Base-by-base conservation (phyloP, 1,140 invertebrate species). In the Atta cephalotes region DNA sequence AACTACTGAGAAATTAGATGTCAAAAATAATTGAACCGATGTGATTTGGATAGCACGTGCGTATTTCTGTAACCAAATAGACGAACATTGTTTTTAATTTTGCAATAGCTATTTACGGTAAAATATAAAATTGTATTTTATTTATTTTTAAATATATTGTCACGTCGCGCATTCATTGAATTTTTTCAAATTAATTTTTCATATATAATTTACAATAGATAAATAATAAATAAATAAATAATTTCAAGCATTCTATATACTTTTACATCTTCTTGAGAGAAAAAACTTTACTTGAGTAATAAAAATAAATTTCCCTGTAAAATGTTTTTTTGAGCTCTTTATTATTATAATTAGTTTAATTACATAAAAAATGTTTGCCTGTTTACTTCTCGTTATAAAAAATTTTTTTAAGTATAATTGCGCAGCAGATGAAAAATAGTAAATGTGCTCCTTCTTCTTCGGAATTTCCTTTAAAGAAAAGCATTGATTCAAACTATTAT, bases 1-100 rank as follows among this genome's bases (percentile, higher is more conserved):
- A 62, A 31, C 12, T 49, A n/a, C 18, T 74, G 49, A 82, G n/a
- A 76, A 76, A 84, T 63, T 62, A 49, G 14, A 21, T 60, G 31
- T 56, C n/a, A 70, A 58, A 39, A 35, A n/a, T 70, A 16, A 66
- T 66, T 31, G 31, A 72, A 82, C 14, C 10, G 6, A 14, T 6
- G 12, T 49, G 18, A 82, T 51, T 74, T 72, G 18, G 7, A 81
- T 7, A 16, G 53, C 16, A 31, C 4, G 66, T 70, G 39, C 21
- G 12, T 49, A 70, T 51, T 70, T 81, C 5, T 21, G 53, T 28
- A 45, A 45, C n/a, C 49, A 56, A 70, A 28, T 58, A 14, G 4
- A 53, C n/a, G 3, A 79, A n/a, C 28, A 45, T 10, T 45, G 53
- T 53, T 25, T 35, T 53, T 14, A n/a, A 68, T 56, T 80, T 56